Base-by-base conservation (phyloP, 2,113 vertebrate genomes). In the Platycercus adscitus region DNA sequence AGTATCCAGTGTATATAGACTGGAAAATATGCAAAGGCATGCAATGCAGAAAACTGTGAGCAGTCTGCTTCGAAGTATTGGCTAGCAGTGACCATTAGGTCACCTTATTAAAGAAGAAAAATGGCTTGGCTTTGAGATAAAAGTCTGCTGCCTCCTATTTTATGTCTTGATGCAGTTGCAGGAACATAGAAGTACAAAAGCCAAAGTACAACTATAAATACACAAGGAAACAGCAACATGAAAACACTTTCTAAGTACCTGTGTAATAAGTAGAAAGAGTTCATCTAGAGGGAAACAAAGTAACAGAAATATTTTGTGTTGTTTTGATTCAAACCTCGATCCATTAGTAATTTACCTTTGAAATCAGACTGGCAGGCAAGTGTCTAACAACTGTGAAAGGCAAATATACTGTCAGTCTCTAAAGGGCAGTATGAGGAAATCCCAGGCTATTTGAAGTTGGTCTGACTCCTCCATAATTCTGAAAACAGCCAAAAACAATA, bases 21-120 rank as follows among this genome's bases (percentile, higher is more conserved):
- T 78, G 79, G 82, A 95, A 96, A 95, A 93, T 60, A 71, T 52
- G 65, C 86, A 84, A 78, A 86, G 79, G 44, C 46, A 84, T n/a
- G 81, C 25, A 78, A 9, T 47, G 50, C 39, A 81, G 61, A 44
- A 39, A 92, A 66, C 76, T 55, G 66, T 83, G 72, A 77, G 47
- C 14, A 63, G 76, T 21, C 72, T 86, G 35, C 88, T 81, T 68
- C n/a, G 60, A 90, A 86, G 83, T 41, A 71, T 65, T 71, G 79
- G 37, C 65, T 68, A 86, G 55, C 60, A 75, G 33, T 72, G 65
- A 82, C 84, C 81, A 92, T 44, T 90, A 88, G 82, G 82, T 93
- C 91, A 89, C 50, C 66, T 66, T 82, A 89, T 77, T 93, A 91
- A 83, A 72, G 66, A 86, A 66, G 71, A 91, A 73, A 82, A 95